Percentiles rank a stretch among this genome's conserved stretches.
These are phyloP conservation scores for Oophaga sylvatica DNA, from an alignment of 2,797 vertebrate genomes.

Conservation along the genomic window DNA sequence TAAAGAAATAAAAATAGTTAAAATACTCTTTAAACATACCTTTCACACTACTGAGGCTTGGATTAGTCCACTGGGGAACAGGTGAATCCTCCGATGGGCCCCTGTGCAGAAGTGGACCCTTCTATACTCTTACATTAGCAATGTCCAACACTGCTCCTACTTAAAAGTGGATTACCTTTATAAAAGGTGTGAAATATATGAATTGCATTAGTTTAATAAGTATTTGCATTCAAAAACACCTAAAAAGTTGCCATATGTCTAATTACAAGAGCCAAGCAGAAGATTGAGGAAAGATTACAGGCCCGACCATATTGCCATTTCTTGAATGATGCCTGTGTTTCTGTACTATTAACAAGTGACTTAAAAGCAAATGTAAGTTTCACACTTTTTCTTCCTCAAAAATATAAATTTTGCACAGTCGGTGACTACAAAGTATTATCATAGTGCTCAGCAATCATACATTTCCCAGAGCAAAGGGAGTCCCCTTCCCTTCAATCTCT, in stretches of 20 bases:
- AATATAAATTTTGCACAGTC: constrained; percentile 16
- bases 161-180: not conserved
- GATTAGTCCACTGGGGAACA: no score
- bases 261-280: not conserved
- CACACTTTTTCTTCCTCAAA: not conserved
- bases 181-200: not conserved
- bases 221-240: not conserved
- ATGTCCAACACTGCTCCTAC: no score
- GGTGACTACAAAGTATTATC: constrained; percentile 13
- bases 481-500: constrained; percentile 3
- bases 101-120: no score
- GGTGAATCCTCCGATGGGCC: no score
- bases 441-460: not conserved
- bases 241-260: not conserved
- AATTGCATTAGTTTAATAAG: not conserved
- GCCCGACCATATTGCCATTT: not conserved
- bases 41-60: no score
- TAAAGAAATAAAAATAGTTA: no score
- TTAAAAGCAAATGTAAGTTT: not conserved
- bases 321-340: not conserved
- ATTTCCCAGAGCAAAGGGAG: not conserved
- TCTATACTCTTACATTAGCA: no score
- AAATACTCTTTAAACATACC: no score
- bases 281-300: not conserved
- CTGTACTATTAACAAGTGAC: not conserved